Base-by-base conservation (phyloP, 2,113 vertebrate species). In the Candoia aspera region DNA sequence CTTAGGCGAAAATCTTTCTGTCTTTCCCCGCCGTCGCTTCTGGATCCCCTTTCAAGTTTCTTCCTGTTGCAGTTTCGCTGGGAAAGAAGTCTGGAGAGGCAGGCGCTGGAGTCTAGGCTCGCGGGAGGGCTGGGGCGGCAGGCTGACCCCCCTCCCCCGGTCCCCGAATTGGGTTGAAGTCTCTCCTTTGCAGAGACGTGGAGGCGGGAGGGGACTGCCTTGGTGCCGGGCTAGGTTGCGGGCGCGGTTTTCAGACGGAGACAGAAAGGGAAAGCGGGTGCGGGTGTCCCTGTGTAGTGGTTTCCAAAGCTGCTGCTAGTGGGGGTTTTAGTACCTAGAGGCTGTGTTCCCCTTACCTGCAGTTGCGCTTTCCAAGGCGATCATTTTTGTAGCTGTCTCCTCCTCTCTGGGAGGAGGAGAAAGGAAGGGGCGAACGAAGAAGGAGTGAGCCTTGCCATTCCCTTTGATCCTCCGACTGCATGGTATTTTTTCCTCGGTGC, bases 1-100 rank as follows among this genome's bases (percentile, higher is more conserved):
- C 26, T 64, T 73, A 68, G 2, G 59, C 83, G 53, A 0, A 86
- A 95, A 90, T 94, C 95, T 68, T 2, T n/a, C 49, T 6, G 8
- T 8, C 57, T 19, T 21, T 19, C 59, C 9, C 33, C 37, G 11
- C 10, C 26, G 53, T 11, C 17, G 84, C 86, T 68, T 57, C 62
- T 58, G 33, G 64, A 73, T 93, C 94, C 93, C 84, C 73, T 85
- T 89, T 87, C 91, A 97, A 96, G 96, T 96, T 96, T 96, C 85
- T 90, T 92, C 62, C 92, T 94, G 94, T 91, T 90, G 0, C 90
- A 86, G 92, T 92, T 90, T 49, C 21, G 19, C 42, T 2, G 23
- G 84, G 15, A 15, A 46, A 13, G 60, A 68, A 23, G 54, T 59
- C 54, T 13, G 33, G 9, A 19, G 53, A 84, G 89, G 55, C 53